These are phyloP conservation scores for Pentalonia nigronervosa DNA, from an alignment of 1,140 invertebrate genomes.

Conservation along the genomic window DNA sequence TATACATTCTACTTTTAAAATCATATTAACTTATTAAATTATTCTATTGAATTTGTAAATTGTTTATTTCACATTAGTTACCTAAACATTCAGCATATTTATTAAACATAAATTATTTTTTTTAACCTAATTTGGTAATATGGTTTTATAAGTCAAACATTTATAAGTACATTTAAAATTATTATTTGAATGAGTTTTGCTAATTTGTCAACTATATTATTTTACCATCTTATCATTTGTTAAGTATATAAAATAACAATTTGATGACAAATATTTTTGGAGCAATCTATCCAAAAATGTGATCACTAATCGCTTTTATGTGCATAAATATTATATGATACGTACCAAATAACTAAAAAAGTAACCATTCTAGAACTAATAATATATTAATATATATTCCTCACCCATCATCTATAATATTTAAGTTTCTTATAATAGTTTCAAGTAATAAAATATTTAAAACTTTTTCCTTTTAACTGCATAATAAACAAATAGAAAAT, in stretches of 20 bases:
- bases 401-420: background rate
- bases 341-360: background rate
- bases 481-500: background rate
- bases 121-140: background rate
- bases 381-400: background rate
- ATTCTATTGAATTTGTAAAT: background rate
- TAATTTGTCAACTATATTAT: background rate
- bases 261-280: background rate
- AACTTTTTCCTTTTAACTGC: background rate
- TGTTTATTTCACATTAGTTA: background rate
- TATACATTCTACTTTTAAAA: background rate
- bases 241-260: background rate
- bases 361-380: background rate
- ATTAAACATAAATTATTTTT: background rate
- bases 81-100: background rate
- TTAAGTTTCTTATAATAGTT: background rate
- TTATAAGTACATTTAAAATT: background rate
- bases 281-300: background rate
- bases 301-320: background rate
- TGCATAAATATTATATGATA: background rate
- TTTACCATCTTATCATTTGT: background rate
- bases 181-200: background rate
- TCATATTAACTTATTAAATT: background rate
- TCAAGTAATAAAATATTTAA: background rate
- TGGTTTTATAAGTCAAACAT: background rate